phyloP scores from a whole-genome alignment of 2,888 invertebrate species.

The Pyralis farinalis region DNA sequence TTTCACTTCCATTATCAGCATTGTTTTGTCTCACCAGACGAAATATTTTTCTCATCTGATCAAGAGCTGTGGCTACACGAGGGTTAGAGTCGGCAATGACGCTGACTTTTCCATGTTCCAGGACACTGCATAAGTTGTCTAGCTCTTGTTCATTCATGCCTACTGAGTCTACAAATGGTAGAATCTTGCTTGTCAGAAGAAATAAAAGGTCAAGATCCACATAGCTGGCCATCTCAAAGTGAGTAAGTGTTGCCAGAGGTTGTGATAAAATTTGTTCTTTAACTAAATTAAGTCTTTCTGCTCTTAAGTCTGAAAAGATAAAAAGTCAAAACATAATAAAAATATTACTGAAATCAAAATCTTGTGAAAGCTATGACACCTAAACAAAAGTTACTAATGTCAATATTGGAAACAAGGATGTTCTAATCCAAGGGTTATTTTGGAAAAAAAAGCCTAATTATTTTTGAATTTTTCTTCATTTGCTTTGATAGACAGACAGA shows the following conservation, averaged over 20 bases:
- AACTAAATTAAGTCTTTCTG: constrained; percentile 83
- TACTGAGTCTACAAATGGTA: constrained; percentile 89
- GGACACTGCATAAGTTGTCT: constrained; percentile 86
- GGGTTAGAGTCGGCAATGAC: constrained; percentile 90
- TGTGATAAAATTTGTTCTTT: constrained; percentile 84
- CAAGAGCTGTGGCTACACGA: constrained; percentile 88
- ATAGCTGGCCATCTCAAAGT: constrained; percentile 94
- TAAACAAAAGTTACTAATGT: no score
- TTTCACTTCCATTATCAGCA: constrained; percentile 56
- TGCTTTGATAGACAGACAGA: no score
- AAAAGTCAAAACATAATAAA: constrained; percentile 4
- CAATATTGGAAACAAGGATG: no score
- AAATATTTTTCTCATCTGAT: constrained; percentile 89
- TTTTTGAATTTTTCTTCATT: no score
- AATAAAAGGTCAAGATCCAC: constrained; percentile 85
- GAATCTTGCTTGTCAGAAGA: constrained; percentile 83
- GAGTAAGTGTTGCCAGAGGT: constrained; percentile 82
- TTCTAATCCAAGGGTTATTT: no score
- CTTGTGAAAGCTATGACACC: no score
- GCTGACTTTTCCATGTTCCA: constrained; percentile 86
- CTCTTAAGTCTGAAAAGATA: constrained; percentile 80
- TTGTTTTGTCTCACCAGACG: constrained; percentile 72
- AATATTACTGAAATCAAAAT: no score
- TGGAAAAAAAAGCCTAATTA: no score
- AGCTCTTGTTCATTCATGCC: constrained; percentile 96